Conservation (phyloP, 2,797 vertebrate species). For the Dendrocincla tyrannina region DNA sequence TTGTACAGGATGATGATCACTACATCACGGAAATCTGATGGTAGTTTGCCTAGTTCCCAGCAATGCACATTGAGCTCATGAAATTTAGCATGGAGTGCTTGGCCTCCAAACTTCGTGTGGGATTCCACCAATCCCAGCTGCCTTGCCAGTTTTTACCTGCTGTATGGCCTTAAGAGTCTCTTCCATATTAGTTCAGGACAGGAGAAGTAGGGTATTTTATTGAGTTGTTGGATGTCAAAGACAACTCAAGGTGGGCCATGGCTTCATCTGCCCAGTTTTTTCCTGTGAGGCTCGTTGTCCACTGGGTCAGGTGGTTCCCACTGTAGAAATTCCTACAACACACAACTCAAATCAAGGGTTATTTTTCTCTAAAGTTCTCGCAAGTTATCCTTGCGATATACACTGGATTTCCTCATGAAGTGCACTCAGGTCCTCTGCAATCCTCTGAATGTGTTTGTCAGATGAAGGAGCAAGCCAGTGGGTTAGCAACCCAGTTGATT, state of each 20-base stretch:
- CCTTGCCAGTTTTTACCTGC: too few species aligned
- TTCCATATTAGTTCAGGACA: not conserved
- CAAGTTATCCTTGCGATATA: not conserved
- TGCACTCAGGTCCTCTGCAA: not conserved
- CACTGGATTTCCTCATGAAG: not conserved
- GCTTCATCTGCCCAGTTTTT: not conserved
- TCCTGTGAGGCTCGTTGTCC: not conserved
- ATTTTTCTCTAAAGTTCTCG: not conserved
- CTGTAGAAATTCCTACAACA: not conserved
- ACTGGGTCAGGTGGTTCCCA: accelerated
- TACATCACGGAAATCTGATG: too few species aligned
- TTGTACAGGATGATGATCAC: too few species aligned
- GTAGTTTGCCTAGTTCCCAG: too few species aligned
- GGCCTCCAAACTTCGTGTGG: too few species aligned
- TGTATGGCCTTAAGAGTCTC: too few species aligned
- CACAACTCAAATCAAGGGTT: not conserved
- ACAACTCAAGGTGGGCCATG: accelerated
- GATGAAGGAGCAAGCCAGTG: not conserved
- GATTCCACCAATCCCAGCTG: too few species aligned
- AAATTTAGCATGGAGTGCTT: too few species aligned
- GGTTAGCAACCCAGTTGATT: not conserved
- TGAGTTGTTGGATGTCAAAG: not conserved
- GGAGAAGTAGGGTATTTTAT: not conserved
- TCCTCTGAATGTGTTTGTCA: not conserved
- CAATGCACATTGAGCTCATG: too few species aligned